Evolutionary conservation across 2,113 vertebrate genomes (phyloP).

Genomic region (Piaya cayana): DNA sequence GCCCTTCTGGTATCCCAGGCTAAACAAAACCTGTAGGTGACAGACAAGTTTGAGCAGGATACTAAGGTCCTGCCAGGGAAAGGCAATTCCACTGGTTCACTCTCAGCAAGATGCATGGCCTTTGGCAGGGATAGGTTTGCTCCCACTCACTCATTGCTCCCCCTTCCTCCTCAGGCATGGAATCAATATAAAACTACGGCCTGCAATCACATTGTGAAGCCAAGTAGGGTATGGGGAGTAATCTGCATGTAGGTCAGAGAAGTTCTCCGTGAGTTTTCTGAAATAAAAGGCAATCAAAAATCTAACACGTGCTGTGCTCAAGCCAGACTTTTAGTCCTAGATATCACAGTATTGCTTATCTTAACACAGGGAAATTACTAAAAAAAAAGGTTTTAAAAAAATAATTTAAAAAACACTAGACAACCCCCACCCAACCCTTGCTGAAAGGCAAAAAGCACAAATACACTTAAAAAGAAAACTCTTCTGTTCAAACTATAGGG

Average conservation of each 20-base stretch:
- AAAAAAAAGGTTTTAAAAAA: not conserved
- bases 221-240: not conserved
- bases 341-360: not conserved
- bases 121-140: not conserved
- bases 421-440: not conserved
- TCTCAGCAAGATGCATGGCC: accelerated
- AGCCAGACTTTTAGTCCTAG: not conserved
- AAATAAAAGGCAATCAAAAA: not conserved
- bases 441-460: not conserved
- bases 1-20: not conserved
- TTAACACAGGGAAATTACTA: not conserved
- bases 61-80: not conserved
- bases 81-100: not conserved
- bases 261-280: not conserved
- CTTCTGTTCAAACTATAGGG: not conserved
- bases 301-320: not conserved
- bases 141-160: not conserved
- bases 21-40: not conserved
- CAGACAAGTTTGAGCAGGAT: accelerated
- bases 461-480: not conserved
- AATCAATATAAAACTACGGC: not conserved
- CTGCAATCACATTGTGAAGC: not conserved
- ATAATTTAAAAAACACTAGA: not conserved
- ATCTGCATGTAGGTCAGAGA: not conserved
- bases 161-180: not conserved